phyloP scores from a whole-genome alignment of 2,113 vertebrate genomes.

The Columbina picui region DNA sequence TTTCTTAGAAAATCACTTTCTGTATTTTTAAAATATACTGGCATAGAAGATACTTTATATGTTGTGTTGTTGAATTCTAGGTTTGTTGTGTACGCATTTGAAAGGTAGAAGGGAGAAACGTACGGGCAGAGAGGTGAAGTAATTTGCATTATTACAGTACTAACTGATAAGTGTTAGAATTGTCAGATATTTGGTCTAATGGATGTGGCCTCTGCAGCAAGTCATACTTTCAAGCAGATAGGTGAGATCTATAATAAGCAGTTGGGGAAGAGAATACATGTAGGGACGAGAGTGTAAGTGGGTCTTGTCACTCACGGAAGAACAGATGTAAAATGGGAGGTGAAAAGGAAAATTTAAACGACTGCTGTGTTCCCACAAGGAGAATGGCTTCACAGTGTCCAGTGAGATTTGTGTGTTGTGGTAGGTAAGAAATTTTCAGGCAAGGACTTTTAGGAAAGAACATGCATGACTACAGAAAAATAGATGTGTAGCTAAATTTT shows the following conservation, averaged over 20 bases:
- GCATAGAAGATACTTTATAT: not conserved
- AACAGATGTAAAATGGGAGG: not conserved
- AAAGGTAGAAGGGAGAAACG: not conserved
- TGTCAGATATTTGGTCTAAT: not conserved
- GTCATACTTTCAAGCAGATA: not conserved
- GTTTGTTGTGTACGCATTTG: not conserved
- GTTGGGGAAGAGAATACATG: not conserved
- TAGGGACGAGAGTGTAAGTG: not conserved
- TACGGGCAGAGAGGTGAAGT: not conserved
- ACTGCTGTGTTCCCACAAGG: not conserved
- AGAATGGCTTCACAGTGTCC: not conserved
- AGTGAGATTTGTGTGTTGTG: accelerated
- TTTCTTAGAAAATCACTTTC: not conserved
- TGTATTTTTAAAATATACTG: not conserved
- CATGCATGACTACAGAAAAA: not conserved
- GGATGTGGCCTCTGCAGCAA: not conserved
- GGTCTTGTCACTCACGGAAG: not conserved
- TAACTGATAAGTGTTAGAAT: not conserved
- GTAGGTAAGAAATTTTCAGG: not conserved
- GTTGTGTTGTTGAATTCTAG: not conserved
- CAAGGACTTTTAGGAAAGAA: not conserved
- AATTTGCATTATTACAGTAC: not conserved
- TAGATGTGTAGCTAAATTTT: not conserved
- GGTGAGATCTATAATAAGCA: not conserved
- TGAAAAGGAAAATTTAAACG: not conserved